Evolutionary conservation across 2,888 invertebrate species (phyloP).

Genomic region (Mythimna lalbum): DNA sequence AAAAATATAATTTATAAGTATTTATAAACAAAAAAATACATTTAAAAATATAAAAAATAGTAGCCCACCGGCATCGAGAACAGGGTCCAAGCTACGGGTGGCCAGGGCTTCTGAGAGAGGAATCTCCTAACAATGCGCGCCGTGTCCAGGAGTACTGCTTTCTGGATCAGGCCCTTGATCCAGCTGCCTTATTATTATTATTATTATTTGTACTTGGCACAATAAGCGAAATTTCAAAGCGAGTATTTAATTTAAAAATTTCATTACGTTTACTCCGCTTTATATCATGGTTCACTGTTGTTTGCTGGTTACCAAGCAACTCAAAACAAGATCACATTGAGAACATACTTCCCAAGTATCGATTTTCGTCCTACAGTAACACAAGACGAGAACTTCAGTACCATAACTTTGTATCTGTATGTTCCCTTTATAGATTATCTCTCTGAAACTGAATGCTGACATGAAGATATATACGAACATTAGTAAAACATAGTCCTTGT

Average conservation of each 20-base stretch:
- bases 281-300: not conserved
- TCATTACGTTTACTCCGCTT: not conserved
- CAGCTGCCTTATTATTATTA: no score
- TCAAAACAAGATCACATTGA: not conserved
- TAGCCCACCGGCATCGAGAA: no score
- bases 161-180: no score
- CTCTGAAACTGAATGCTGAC: slow-evolving; percentile 14
- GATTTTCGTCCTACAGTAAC: not conserved
- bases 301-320: not conserved
- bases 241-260: no score
- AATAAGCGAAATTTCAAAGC: not conserved
- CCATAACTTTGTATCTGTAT: slow-evolving; percentile 28
- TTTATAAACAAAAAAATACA: no score
- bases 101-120: no score
- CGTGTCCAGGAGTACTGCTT: no score
- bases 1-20: no score
- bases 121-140: no score
- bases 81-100: no score
- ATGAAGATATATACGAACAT: slow-evolving; percentile 13
- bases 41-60: no score
- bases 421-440: slow-evolving; percentile 21
- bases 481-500: not conserved
- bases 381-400: slow-evolving; percentile 6
- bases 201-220: no score
- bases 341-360: not conserved